phyloP scores from a whole-genome alignment of 2,113 vertebrate species.

The Etia nguti region DNA sequence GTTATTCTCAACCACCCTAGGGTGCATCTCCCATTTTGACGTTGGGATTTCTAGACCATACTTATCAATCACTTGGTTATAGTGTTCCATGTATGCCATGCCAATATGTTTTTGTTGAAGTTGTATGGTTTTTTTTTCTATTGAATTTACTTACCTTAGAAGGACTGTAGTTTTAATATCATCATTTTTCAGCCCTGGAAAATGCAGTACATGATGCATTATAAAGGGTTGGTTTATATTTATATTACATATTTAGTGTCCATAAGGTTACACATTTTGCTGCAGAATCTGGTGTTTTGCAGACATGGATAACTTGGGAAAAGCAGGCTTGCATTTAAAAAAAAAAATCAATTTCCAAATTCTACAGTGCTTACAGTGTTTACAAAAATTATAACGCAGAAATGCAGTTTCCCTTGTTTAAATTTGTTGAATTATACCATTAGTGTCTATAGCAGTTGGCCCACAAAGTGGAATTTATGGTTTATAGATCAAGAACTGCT shows the following conservation, averaged over 20 bases:
- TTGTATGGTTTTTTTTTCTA: background rate
- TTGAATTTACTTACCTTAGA: background rate
- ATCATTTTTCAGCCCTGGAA: background rate
- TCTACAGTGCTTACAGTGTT: background rate
- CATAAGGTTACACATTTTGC: background rate
- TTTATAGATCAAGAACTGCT: background rate
- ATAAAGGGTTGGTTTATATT: background rate
- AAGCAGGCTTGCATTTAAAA: background rate
- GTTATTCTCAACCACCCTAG: background rate
- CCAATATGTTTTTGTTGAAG: background rate
- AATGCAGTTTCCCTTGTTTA: background rate
- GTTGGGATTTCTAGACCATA: background rate
- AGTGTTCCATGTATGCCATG: no score
- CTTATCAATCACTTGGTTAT: no score
- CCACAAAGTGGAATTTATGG: background rate
- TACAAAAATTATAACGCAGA: background rate
- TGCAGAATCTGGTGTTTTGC: no score
- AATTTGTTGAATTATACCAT: background rate
- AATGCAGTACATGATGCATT: background rate
- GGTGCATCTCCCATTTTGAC: background rate
- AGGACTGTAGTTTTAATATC: background rate
- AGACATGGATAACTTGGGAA: no score
- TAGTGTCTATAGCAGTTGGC: background rate
- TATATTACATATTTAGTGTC: background rate
- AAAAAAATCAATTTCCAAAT: background rate